Evolutionary conservation across 1,140 invertebrate genomes (phyloP), one percentile per base, ranked within the genome.

Genomic region (Drosophila bocki): DNA sequence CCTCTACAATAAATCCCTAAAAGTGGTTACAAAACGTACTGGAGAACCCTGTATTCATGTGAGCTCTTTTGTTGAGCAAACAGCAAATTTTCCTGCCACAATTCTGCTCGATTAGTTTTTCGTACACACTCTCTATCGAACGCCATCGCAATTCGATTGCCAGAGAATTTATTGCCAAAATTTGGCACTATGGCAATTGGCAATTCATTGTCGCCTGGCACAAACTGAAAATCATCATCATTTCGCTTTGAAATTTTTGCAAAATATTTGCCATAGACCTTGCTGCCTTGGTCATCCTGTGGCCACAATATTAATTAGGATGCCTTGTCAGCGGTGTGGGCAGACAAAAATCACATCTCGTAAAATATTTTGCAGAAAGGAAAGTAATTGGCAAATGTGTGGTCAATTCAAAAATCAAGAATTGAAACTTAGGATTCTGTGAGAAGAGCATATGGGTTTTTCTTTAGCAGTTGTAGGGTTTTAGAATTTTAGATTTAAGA

Each of bases 81-180:
- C 48, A 71, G 70, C 44, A 72, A 42, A 72, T 29, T 42, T 51
- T 72, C 58, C 26, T 15, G 32, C 29, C 37, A 51, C 35, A 77
- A 67, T 77, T 77, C 42, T 12, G 63, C 78, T 57, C 78, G 44
- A 80, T 80, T 80, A 80, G 78, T 62, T 75, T 39, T 58, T 50
- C 42, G 44, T 47, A 45, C 60, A 58, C 60, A 41, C 51, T 15
- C 15, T 22, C 22, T 44, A 22, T 54, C n/a, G 13, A 37, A 75
- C 19, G 17, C 44, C 35, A 56, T 8, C 29, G 54, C 47, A 72
- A 42, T 60, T 74, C 42, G 50, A 53, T 77, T 59, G 41, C 42
- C 53, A 17, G 47, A 29, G 67, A 68, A 60, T 60, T 15, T 53
- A 79, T 79, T 72, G 22, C 67, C 74, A 74, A 48, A 63, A 29